These are phyloP conservation scores for Ephydatia muelleri DNA, from an alignment of 37 sponge, comb jelly and placozoan species.

Conservation along the genomic window DNA sequence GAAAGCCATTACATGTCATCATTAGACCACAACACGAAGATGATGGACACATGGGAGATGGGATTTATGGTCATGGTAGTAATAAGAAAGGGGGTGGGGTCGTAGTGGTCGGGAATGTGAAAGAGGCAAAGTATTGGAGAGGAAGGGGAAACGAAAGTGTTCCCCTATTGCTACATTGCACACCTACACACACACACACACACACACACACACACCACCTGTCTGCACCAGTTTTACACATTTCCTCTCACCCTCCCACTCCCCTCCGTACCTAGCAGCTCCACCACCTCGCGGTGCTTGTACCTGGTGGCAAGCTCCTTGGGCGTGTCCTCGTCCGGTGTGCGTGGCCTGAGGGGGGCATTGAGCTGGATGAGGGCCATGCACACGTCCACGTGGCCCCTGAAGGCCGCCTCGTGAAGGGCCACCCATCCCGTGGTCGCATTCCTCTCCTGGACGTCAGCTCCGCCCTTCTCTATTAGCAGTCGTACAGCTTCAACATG, in stretches of 20 bases:
- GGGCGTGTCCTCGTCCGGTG: constrained; percentile 88
- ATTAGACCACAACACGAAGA: no score
- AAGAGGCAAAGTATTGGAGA: no score
- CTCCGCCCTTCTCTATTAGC: constrained; percentile 66
- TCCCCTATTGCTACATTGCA: no score
- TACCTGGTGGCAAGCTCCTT: constrained; percentile 78
- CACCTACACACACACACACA: no score
- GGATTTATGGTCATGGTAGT: no score
- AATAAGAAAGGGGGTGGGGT: no score
- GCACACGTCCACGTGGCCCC: constrained; percentile 59
- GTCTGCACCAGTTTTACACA: background rate
- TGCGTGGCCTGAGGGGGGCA: constrained; percentile 87
- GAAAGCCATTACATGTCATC: no score
- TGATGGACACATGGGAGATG: no score
- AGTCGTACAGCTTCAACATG: constrained; percentile 36
- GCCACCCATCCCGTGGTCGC: constrained; percentile 92
- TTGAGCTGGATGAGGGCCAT: constrained; percentile 62
- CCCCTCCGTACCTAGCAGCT: constrained; percentile 57
- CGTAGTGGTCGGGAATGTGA: no score
- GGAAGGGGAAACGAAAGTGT: no score
- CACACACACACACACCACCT: background rate
- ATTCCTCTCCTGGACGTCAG: constrained; percentile 90
- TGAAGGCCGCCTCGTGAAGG: constrained; percentile 94
- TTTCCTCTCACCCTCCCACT: background rate
- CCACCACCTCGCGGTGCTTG: constrained; percentile 58